Base-by-base conservation (phyloP, 1,140 invertebrate genomes). In the Fopius arisanus region DNA sequence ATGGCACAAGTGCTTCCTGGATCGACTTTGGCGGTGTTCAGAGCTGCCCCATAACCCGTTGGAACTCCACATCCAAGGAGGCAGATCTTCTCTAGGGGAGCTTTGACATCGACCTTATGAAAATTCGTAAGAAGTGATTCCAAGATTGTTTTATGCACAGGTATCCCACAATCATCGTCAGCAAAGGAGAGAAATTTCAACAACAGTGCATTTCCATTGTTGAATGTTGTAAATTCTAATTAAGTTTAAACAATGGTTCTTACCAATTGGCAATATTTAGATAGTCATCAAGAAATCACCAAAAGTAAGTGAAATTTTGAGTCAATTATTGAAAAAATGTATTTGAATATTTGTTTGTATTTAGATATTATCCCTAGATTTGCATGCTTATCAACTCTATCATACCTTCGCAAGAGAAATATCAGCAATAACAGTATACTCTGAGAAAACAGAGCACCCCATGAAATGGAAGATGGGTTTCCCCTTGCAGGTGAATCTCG, bases 391-490 rank as follows among this genome's bases (percentile, higher is more conserved):
- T 19, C 51, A 72, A 9, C 26, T 70, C 29, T 68, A 71, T 63
- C 28, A 83, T 78, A 95, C 93, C 91, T 98, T 98, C 68, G 92
- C 92, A 59, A 98, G 84, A 23, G 96, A 97, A 85, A 99, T 97
- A 88, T 98, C 98, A 79, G 96, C 93, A 74, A 99, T 96, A 10
- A 99, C 98, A 5, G 98, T 99, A 84, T 98, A 99, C 88, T 99
- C 95, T 78, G 95, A 94, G 84, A 99, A 99, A 0, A 97, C 98
- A 3, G 97, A 98, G 77, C 95, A 97, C 16, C 98, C 98, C 98
- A 99, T 99, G 80, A 98, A 99, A 87, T 99, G 98, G 82, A 90
- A 97, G 0, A 99, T 74, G 29, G 91, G 89, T 89, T 97, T 89
- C 10, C 97, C 98, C 71, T 97, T 97, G 88, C 97, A 98, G 12